Base-by-base conservation (phyloP, 2,888 invertebrate genomes). In the Hypselothyrea guttata region DNA sequence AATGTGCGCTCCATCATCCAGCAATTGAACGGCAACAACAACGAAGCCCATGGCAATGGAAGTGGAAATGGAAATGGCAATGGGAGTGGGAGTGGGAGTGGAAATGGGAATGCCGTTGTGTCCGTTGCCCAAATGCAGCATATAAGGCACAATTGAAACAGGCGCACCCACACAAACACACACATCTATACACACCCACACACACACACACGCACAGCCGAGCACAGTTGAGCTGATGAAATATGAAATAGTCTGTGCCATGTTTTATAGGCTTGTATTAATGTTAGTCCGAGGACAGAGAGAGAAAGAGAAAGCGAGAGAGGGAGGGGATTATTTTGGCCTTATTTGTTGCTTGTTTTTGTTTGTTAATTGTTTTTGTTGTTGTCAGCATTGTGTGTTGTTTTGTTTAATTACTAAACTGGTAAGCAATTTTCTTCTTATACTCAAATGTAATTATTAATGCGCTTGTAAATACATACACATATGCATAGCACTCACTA, bases 1-100 rank as follows among this genome's bases (percentile, higher is more conserved):
- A 84, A 75, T 58, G 82, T 88, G 51, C 85, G 86, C 45, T 81
- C 84, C 16, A 87, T 88, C 12, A 85, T 86, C 33, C 83, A 87
- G 35, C 87, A 88, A 67, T 37, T 88, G 30, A 87, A 79, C 40
- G 73, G 69, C 55, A 73, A 55, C 61, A 81, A 78, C 61, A 81
- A 78, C 59, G 85, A 81, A 9, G 48, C 52, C 58, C 64, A 52
- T 61, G 47, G 4, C 57, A 69, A 67, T 55, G n/a, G n/a, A n/a
- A n/a, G n/a, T n/a, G n/a, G n/a, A n/a, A n/a, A n/a, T n/a, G n/a
- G n/a, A n/a, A n/a, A n/a, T n/a, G n/a, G n/a, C n/a, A n/a, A n/a
- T n/a, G n/a, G n/a, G n/a, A n/a, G n/a, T n/a, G n/a, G n/a, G n/a
- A n/a, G n/a, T n/a, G n/a, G n/a, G n/a, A n/a, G n/a, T n/a, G n/a